Conservation (phyloP, 2,113 vertebrate species). For the Otolemur garnettii region DNA sequence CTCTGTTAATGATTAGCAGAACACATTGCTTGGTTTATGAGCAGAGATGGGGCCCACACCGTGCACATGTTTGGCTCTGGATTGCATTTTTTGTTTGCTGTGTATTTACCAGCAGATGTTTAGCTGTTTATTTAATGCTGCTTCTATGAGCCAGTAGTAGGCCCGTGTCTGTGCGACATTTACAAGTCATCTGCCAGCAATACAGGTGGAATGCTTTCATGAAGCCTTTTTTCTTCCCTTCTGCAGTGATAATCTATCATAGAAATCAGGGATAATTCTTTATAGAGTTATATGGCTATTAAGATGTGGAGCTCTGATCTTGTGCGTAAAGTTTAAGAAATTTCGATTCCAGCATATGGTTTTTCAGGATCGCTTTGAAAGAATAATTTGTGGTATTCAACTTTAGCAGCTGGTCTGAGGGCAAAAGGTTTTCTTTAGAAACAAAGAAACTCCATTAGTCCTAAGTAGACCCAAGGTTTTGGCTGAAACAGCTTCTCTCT, state of each 20-base stretch:
- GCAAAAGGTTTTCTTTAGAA: conserved; percentile 72
- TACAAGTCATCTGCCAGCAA: conserved; percentile 92
- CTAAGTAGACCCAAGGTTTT: conserved; percentile 48
- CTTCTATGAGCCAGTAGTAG: conserved; percentile 89
- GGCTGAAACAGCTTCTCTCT: conserved; percentile 47
- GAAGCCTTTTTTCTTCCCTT: conserved; percentile 73
- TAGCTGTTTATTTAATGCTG: conserved; percentile 89
- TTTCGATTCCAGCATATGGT: conserved; percentile 76
- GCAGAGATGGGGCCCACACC: conserved; percentile 92
- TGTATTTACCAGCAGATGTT: conserved; percentile 95
- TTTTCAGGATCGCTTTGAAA: conserved; percentile 80
- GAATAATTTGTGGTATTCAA: conserved; percentile 70
- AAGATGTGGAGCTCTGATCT: conserved; percentile 81
- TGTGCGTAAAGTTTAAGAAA: conserved; percentile 82
- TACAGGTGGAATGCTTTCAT: conserved; percentile 93
- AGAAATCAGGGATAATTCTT: conserved; percentile 83
- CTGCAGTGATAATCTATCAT: conserved; percentile 80
- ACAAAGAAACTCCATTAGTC: conserved; percentile 75
- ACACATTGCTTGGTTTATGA: conserved; percentile 93
- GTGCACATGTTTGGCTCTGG: conserved; percentile 93
- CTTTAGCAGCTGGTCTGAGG: conserved; percentile 80
- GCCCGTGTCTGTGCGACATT: conserved; percentile 87
- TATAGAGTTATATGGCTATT: conserved; percentile 84
- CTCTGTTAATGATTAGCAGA: conserved; percentile 94
- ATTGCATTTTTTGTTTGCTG: conserved; percentile 93